Conservation (phyloP, 2,888 invertebrate genomes). For the Leucophenga maculata region DNA sequence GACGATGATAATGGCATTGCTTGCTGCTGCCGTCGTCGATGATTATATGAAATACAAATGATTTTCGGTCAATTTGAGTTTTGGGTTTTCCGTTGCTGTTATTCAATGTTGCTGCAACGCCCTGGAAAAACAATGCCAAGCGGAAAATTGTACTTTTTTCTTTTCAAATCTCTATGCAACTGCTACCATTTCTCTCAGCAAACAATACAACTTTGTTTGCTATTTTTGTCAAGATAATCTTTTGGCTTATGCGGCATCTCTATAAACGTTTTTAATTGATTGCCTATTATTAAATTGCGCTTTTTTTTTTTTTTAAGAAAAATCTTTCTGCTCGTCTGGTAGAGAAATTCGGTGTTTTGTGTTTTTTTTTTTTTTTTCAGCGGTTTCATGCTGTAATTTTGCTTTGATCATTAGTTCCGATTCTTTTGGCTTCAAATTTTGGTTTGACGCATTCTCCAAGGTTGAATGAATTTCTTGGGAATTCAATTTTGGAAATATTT, state of each 20-base stretch:
- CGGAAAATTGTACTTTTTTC: neutral
- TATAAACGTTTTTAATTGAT: conserved; percentile 20
- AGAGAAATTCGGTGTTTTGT: neutral
- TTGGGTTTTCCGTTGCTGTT: conserved; percentile 6
- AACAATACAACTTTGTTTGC: conserved; percentile 1
- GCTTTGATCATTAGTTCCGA: conserved; percentile 21
- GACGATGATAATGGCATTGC: neutral
- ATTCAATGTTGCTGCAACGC: neutral
- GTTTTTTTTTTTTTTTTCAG: conserved; percentile 15
- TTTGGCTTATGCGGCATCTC: conserved; percentile 4
- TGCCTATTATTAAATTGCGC: conserved; percentile 10
- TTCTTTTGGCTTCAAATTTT: neutral
- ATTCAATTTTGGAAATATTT: neutral
- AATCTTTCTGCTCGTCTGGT: neutral
- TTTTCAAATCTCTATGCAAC: neutral
- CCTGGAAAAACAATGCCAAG: neutral
- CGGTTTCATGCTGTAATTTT: conserved; percentile 21
- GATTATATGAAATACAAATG: neutral
- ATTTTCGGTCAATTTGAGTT: neutral
- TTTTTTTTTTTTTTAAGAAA: neutral
- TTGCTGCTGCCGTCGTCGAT: neutral
- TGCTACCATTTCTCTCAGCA: too few species aligned
- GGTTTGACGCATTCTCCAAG: neutral
- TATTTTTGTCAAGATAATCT: conserved; percentile 5
- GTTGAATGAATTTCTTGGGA: neutral